phyloP scores from a whole-genome alignment of 1,140 invertebrate species.

The Megalonaias nervosa region DNA sequence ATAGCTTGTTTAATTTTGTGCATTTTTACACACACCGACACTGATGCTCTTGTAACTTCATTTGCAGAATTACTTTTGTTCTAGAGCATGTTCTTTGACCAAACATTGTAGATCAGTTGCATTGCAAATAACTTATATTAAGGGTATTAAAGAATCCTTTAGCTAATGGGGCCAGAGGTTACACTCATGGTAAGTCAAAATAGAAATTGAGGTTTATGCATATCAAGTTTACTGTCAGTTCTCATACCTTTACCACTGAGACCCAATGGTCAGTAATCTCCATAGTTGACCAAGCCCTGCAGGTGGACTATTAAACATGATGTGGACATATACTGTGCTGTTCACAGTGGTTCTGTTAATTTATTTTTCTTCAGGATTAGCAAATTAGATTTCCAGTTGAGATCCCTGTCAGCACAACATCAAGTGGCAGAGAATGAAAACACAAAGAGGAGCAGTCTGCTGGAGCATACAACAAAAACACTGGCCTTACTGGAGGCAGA shows the following conservation, averaged over 20 bases:
- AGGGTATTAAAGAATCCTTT: no score
- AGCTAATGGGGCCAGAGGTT: no score
- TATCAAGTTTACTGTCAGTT: not conserved
- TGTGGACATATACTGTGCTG: not conserved
- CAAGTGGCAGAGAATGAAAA: constrained; percentile 56
- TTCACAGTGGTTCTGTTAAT: not conserved
- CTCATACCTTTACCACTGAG: not conserved
- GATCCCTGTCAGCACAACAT: constrained; percentile 61
- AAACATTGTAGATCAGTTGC: no score
- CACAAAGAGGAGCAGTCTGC: constrained; percentile 49
- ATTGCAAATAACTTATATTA: not conserved
- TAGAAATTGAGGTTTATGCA: not conserved
- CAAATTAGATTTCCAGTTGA: constrained; percentile 56
- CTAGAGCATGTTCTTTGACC: no score
- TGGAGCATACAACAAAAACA: constrained; percentile 58
- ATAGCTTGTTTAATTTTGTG: no score
- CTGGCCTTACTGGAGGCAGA: constrained; percentile 61
- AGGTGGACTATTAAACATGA: not conserved
- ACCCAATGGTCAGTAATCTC: no score
- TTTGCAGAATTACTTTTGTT: no score
- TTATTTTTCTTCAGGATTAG: constrained; percentile 51
- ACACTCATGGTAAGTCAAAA: not conserved
- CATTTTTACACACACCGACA: no score
- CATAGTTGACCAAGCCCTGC: no score
- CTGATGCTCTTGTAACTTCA: no score